A percentile compares a stretch with the other conserved stretches of the same genome.
phyloP scores from a whole-genome alignment of 2,113 vertebrate species.

The Lepidothrix coronata region DNA sequence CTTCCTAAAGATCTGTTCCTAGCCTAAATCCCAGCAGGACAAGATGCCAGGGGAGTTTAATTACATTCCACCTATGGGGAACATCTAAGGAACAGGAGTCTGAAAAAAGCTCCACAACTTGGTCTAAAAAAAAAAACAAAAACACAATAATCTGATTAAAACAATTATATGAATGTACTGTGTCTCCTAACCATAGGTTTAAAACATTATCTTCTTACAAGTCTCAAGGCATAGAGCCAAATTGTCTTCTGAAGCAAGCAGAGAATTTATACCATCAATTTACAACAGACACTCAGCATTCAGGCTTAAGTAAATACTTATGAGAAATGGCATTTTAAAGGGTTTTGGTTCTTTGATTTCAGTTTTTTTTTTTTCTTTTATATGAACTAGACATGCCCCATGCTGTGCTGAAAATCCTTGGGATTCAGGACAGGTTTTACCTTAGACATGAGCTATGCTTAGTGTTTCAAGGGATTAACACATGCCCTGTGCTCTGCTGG shows the following conservation, averaged over 20 bases:
- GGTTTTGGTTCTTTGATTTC: not conserved
- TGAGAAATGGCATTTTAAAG: slow-evolving; percentile 45
- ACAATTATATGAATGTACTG: not conserved
- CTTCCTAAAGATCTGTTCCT: slow-evolving; percentile 53
- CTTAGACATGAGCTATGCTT: not conserved
- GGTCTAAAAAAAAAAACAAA: not conserved
- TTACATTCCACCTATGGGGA: slow-evolving; percentile 70
- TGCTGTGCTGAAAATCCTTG: not conserved
- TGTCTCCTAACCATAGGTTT: not conserved
- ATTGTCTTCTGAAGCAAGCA: not conserved
- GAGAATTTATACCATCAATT: not conserved
- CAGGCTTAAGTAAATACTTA: slow-evolving; percentile 52
- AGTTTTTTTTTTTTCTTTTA: not conserved
- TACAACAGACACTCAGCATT: not conserved
- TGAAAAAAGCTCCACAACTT: slow-evolving; percentile 36
- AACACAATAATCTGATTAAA: slow-evolving; percentile 46
- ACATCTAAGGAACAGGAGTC: slow-evolving; percentile 43
- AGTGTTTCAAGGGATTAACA: not conserved
- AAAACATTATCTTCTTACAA: slow-evolving; percentile 6
- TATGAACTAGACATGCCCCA: not conserved
- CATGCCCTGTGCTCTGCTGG: not conserved
- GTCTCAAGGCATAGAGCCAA: slow-evolving; percentile 13
- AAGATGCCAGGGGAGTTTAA: slow-evolving; percentile 64
- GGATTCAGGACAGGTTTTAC: not conserved
- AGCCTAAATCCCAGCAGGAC: slow-evolving; percentile 60